phyloP scores from a whole-genome alignment of 2,797 vertebrate species.

The Onychomys leucogaster region DNA sequence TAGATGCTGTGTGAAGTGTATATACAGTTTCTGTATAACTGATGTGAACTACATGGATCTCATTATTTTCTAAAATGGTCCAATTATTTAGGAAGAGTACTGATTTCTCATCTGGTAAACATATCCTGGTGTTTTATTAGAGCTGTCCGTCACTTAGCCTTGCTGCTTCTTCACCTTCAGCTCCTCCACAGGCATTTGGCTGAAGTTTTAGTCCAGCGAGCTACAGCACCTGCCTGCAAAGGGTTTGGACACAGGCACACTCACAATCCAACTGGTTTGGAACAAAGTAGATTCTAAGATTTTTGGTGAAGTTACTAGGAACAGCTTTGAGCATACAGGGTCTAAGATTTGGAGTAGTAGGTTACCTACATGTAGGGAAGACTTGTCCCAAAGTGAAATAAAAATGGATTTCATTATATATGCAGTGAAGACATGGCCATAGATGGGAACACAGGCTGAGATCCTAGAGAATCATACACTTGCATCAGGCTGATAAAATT shows the following conservation, averaged over 20 bases:
- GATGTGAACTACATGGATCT: neutral
- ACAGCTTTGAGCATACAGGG: neutral
- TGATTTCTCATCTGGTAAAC: neutral
- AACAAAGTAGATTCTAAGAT: neutral
- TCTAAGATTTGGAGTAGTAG: neutral
- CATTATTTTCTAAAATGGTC: neutral
- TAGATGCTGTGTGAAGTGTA: neutral
- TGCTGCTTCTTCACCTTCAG: neutral
- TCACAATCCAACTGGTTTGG: neutral
- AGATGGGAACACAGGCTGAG: neutral
- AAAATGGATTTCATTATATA: neutral
- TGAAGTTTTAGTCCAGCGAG: neutral
- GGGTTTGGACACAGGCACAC: neutral
- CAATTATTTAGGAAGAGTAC: neutral
- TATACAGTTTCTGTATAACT: slow-evolving; percentile 22
- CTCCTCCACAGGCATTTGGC: neutral
- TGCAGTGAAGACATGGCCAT: neutral
- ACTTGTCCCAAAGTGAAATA: neutral
- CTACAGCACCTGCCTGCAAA: neutral
- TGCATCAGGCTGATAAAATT: neutral
- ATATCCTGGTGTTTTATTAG: neutral
- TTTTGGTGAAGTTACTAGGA: slow-evolving; percentile 31
- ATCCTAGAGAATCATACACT: neutral
- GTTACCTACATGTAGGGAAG: neutral
- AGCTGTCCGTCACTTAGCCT: neutral